These are phyloP conservation scores for Proisotoma minuta DNA, from an alignment of 2,888 invertebrate species.

Conservation along the genomic window DNA sequence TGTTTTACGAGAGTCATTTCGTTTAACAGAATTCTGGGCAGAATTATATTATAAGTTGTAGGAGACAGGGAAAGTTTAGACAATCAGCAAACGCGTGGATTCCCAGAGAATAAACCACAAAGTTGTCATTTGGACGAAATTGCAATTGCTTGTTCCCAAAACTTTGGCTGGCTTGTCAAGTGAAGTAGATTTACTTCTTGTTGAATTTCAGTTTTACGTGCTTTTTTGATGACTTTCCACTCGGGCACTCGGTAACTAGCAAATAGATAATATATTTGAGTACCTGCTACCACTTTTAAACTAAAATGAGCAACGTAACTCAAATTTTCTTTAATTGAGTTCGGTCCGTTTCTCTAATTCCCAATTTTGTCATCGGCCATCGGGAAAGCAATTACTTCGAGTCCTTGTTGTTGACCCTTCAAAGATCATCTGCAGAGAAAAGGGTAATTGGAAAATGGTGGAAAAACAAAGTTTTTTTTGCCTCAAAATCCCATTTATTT, in stretches of 20 bases:
- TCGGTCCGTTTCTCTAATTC: neutral
- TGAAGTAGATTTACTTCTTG: neutral
- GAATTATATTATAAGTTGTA: too few species aligned
- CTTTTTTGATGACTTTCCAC: slow-evolving; percentile 5
- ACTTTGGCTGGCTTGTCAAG: neutral
- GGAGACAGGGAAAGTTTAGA: neutral
- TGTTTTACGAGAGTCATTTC: too few species aligned
- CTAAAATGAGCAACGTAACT: too few species aligned
- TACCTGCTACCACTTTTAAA: too few species aligned
- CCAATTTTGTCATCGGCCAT: neutral
- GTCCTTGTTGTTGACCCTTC: too few species aligned
- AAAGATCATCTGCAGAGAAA: neutral
- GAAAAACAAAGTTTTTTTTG: neutral
- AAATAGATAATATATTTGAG: too few species aligned
- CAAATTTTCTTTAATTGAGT: slow-evolving; percentile 4
- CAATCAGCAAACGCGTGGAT: neutral
- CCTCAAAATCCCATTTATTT: neutral
- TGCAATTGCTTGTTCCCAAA: too few species aligned
- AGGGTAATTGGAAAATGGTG: neutral
- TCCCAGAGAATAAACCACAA: neutral
- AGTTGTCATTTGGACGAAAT: neutral
- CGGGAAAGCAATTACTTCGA: neutral
- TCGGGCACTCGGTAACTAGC: neutral
- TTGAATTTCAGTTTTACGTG: slow-evolving; percentile 1
- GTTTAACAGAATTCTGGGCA: too few species aligned